These are phyloP conservation scores for Eilema sororculum DNA, from an alignment of 2,888 invertebrate species.

Conservation along the genomic window DNA sequence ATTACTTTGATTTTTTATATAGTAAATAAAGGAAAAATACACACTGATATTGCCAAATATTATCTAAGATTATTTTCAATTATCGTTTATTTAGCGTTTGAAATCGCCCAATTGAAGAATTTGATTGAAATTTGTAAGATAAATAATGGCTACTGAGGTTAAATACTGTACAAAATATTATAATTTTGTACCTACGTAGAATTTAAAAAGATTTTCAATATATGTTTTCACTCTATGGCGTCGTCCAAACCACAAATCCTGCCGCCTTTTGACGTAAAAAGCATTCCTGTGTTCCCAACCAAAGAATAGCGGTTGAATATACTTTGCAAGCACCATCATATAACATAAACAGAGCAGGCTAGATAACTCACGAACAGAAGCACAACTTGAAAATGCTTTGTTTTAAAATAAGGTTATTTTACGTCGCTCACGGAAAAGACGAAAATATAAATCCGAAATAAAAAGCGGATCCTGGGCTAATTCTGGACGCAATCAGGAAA, in stretches of 20 bases:
- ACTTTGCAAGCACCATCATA: conserved; percentile 23
- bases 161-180: neutral
- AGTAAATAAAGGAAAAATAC: too few relatives aligned
- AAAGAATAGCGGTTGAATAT: conserved; percentile 38
- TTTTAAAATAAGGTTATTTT: neutral
- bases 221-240: conserved; percentile 30
- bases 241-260: conserved; percentile 41
- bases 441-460: too few relatives aligned
- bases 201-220: conserved; percentile 17
- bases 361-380: neutral
- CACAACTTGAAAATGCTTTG: conserved; percentile 16
- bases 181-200: neutral
- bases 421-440: neutral
- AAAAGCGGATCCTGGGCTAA: too few relatives aligned
- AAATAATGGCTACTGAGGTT: neutral
- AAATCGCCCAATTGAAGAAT: too few relatives aligned
- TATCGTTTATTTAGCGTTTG: neutral
- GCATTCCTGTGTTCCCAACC: conserved; percentile 40
- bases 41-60: too few relatives aligned
- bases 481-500: too few relatives aligned
- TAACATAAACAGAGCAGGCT: conserved; percentile 6
- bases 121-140: neutral
- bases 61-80: too few relatives aligned
- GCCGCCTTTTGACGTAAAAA: conserved; percentile 33
- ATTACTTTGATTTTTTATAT: too few relatives aligned